Base-by-base conservation (phyloP, 1,140 invertebrate genomes). In the Bathynomus jamesi region DNA sequence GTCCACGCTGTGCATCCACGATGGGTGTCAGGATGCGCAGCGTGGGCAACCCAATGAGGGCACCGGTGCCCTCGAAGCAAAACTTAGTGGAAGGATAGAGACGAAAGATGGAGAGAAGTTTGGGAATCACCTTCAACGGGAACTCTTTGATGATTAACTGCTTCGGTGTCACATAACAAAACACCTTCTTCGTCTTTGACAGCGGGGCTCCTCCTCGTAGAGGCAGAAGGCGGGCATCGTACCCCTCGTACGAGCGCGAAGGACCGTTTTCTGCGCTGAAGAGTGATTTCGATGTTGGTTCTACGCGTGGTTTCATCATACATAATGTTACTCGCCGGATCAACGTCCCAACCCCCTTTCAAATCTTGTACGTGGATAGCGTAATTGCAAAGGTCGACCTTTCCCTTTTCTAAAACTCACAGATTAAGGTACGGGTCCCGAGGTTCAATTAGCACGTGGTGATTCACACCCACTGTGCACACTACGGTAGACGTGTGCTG, bases 191-290 rank as follows among this genome's bases (percentile, higher is more conserved):
- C 13, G 40, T 21, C 5, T 53, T 53, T 5, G 40, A 53, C 21
- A 17, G 40, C 81, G 83, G 84, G 13, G 40, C 13, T 17, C 21
- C 21, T 53, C 21, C 21, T 17, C 21, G 11, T 3, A 5, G 2
- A 21, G 40, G 2, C 5, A 53, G 2, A 17, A 53, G 21, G 13
- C 40, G 32, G 21, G 40, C 40, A 3, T 53, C 40, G 2, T 53
- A 53, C 2, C 40, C 40, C 21, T 53, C 40, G 21, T 53, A 53
- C 21, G 40, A 53, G 87, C n/a, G 92, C 91, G 78, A 89, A 87
- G 82, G 90, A 93, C 80, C 92, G 91, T 28, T 91, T 92, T 70
- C 88, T 87, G 76, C 40, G 40, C 21, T 53, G 40, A 21, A 53
- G 40, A 53, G 40, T 53, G 13, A 53, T 53, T 17, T 53, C 40